phyloP scores from a whole-genome alignment of 2,113 vertebrate species.

The Pituophis catenifer region DNA sequence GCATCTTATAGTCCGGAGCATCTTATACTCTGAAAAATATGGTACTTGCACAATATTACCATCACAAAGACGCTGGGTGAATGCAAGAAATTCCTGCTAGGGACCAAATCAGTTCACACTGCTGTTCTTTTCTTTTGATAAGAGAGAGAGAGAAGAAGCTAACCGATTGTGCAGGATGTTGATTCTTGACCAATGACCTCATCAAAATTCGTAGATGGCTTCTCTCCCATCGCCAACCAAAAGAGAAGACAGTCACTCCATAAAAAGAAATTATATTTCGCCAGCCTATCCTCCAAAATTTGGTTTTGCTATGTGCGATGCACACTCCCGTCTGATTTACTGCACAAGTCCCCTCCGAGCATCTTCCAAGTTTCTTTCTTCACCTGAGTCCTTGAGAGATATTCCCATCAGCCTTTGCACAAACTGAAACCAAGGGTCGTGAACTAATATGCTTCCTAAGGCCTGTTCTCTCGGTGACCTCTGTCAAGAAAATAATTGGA shows the following conservation, averaged over 20 bases:
- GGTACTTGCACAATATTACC: background rate
- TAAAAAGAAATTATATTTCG: background rate
- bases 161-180: rapidly evolving
- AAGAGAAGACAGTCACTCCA: background rate
- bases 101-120: background rate
- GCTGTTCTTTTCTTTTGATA: background rate
- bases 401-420: background rate
- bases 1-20: too few relatives aligned
- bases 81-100: background rate
- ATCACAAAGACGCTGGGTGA: background rate
- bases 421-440: background rate
- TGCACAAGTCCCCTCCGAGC: background rate
- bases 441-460: background rate
- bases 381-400: background rate
- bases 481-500: background rate
- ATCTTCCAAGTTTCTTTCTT: background rate
- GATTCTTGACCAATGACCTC: background rate
- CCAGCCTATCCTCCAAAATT: background rate
- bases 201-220: background rate
- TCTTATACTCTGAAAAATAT: too few relatives aligned
- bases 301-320: too few relatives aligned
- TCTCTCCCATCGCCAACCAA: background rate
- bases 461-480: too few relatives aligned
- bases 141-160: background rate
- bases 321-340: background rate